Percentiles rank a stretch among this genome's conserved stretches.
These are phyloP conservation scores for Heliconius hortense DNA, from an alignment of 2,888 invertebrate genomes.

Conservation along the genomic window DNA sequence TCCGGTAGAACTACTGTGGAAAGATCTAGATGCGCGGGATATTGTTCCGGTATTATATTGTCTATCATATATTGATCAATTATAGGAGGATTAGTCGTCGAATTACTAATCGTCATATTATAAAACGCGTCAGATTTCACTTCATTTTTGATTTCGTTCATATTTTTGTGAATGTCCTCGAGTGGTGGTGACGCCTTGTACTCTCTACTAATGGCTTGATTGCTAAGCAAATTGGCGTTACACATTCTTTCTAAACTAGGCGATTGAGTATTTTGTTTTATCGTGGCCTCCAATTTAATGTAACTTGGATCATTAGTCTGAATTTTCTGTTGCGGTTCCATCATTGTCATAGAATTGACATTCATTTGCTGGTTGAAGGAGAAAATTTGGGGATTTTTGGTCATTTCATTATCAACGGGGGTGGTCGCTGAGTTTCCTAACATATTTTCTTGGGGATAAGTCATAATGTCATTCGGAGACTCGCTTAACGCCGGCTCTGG, in stretches of 20 bases:
- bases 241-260: constrained; percentile 75
- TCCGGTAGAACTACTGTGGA: constrained; percentile 64
- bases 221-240: constrained; percentile 66
- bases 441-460: constrained; percentile 66
- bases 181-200: constrained; percentile 76
- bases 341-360: constrained; percentile 66
- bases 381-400: constrained; percentile 65
- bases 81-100: constrained; percentile 59
- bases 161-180: constrained; percentile 74
- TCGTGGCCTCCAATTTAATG: constrained; percentile 74
- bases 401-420: constrained; percentile 61
- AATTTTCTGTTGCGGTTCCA: constrained; percentile 68
- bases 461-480: constrained; percentile 64
- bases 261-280: constrained; percentile 76
- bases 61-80: constrained; percentile 74
- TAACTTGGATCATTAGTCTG: constrained; percentile 71
- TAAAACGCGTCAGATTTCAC: constrained; percentile 73
- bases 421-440: constrained; percentile 61
- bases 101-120: constrained; percentile 58
- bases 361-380: constrained; percentile 71
- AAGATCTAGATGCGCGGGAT: constrained; percentile 65
- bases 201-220: constrained; percentile 60
- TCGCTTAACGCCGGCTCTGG: constrained; percentile 68
- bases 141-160: constrained; percentile 74
- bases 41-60: constrained; percentile 72